Base-by-base conservation (phyloP, 2,888 invertebrate genomes). In the Halocaridina rubra region DNA sequence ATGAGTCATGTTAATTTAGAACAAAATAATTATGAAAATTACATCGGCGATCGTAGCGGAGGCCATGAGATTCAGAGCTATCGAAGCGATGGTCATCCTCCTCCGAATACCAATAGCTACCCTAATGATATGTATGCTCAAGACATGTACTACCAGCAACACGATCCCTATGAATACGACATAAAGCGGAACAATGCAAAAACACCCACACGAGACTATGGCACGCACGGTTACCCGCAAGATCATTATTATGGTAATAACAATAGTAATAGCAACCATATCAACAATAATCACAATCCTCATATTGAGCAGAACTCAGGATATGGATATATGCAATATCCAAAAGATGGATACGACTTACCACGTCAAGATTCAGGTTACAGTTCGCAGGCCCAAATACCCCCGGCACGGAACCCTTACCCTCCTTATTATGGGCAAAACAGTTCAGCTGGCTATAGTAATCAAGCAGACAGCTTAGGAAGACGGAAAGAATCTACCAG, bases 401-500 rank as follows among this genome's bases (percentile, higher is more conserved):
- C 89, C 16, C 77, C 89, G 53, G 88, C 85, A 61, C 74, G 88
- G 61, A 87, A 89, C 67, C 88, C 89, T 13, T 88, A 88, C 46
- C 88, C 88, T 32, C 80, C 88, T 46, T 91, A 91, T 87, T 90
- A 90, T 32, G 91, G 91, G 39, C 91, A 91, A 85, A 90, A 89
- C 19, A 85, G 80, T 72, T 84, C 88, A 22, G 84, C 74, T 19
- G 88, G 80, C 4, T 79, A 82, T 59, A 74, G 71, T 30, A 78
- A 74, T 29, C 87, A 88, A 53, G 76, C 64, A 16, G 88, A 88
- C 76, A 82, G 82, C 46, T 90, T 91, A 90, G 91, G 91, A 82
- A 91, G 91, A 84, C 90, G 92, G 82, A 92, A 92, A 90, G 93
- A 93, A 89, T 93, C 92, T 64, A 93, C 93, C n/a, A 93, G 93